Conservation (phyloP, 2,113 vertebrate genomes). For the Irena cyanogastra region DNA sequence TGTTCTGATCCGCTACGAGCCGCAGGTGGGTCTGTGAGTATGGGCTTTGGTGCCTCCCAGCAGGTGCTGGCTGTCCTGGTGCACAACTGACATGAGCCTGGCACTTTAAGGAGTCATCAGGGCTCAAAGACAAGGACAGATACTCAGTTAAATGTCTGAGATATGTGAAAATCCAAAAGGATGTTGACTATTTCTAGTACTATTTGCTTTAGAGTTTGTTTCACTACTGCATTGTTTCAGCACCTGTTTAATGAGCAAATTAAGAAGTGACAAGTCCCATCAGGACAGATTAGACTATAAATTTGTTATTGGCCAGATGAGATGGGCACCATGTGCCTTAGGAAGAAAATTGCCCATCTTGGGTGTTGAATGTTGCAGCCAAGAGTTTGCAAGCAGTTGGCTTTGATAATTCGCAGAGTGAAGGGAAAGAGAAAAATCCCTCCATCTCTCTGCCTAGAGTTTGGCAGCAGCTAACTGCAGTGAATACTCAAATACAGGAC, state of each 20-base stretch:
- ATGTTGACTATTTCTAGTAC: not conserved
- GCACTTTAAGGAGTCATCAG: not conserved
- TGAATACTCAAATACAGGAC: not conserved
- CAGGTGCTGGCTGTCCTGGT: not conserved
- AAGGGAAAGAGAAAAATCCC: not conserved
- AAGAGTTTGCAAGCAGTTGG: not conserved
- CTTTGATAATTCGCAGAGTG: not conserved
- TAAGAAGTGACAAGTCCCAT: not conserved
- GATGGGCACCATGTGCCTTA: rapidly evolving
- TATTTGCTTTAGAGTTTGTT: not conserved
- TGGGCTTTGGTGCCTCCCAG: not conserved
- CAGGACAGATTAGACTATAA: not conserved
- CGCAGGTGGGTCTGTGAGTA: constrained; percentile 79
- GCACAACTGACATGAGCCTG: not conserved
- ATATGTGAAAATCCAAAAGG: not conserved
- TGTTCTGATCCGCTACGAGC: constrained; percentile 91
- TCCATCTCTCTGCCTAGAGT: not conserved
- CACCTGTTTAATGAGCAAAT: not conserved
- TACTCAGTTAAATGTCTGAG: not conserved
- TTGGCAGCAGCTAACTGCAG: not conserved
- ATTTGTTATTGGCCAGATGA: not conserved
- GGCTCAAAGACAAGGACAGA: not conserved
- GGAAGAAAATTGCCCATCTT: not conserved
- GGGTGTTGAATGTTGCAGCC: not conserved
- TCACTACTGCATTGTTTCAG: not conserved